Evolutionary conservation across 2,888 invertebrate species (phyloP), one percentile per base, ranked within the genome.

Genomic region (Amaurobius ferox): DNA sequence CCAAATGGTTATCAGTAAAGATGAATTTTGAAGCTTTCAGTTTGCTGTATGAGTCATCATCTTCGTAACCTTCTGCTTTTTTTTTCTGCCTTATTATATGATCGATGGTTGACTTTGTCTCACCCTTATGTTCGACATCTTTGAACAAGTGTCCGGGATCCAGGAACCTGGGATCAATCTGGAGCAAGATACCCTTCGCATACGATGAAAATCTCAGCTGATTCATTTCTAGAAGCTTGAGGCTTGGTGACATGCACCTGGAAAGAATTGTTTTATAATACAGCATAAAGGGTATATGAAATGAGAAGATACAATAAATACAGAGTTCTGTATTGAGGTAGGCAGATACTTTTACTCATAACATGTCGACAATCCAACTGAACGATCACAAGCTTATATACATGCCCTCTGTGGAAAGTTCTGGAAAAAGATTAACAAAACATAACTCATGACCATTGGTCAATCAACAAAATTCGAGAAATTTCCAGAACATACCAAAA

Each of bases 171-270:
- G 96, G 94, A 92, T 99, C 99, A 88, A 99, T 95, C 95, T 0
- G 99, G 99, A 1, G 98, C 97, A 88, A 96, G 93, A 90, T 96
- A 99, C 76, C 95, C 94, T 91, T 98, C 97, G 91, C 99, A 99
- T 0, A 99, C 98, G 62, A 99, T 96, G 91, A 99, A 99, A 89
- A 99, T 99, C 94, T 99, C 99, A 76, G 99, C 99, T 0, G 99
- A 99, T 91, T 99, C 99, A 91, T 94, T 95, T 93, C 99, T 95
- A 0, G 99, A 99, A 0, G 99, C 99, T 91, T 97, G 97, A 0
- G 99, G 99, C 92, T 99, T 99, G 23, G 99, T 99, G 0, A 98
- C 98, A 91, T 98, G 97, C 7, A 98, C 97, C 92, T 93, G 64
- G 67, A 29, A 83, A 39, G n/a, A n/a, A n/a, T n/a, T n/a, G n/a